Conservation (phyloP, 2,797 vertebrate genomes). For the Lacerta agilis region DNA sequence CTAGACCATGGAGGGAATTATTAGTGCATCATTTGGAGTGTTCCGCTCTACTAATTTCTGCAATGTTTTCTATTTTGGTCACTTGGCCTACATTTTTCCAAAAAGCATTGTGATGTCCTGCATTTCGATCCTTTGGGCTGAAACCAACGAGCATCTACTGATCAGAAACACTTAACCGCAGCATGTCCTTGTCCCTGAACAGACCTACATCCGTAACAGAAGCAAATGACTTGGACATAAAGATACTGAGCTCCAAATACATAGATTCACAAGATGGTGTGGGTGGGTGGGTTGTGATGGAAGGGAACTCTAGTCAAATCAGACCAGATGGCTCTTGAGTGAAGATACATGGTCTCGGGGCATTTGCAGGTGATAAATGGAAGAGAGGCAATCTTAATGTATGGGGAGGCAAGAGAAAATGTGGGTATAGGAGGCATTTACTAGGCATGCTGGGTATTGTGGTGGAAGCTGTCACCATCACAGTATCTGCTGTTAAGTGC, state of each 20-base stretch:
- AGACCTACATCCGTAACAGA: background rate
- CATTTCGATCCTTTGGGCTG: background rate
- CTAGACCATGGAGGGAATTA: conserved; percentile 34
- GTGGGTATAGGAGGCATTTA: too few relatives aligned
- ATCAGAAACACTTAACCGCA: background rate
- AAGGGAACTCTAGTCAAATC: background rate
- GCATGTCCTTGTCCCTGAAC: background rate
- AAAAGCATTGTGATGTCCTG: conserved; percentile 40
- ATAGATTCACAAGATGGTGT: too few relatives aligned
- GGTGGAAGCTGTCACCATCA: too few relatives aligned
- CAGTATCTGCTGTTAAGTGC: too few relatives aligned
- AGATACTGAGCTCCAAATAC: background rate
- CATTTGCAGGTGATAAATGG: too few relatives aligned
- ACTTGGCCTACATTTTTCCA: conserved; percentile 61
- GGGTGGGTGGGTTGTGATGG: background rate
- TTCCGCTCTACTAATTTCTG: conserved; percentile 69
- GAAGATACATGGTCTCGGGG: too few relatives aligned
- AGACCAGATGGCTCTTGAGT: too few relatives aligned
- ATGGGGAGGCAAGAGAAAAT: too few relatives aligned
- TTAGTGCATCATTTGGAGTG: conserved; percentile 51
- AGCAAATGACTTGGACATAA: background rate
- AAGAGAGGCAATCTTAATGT: too few relatives aligned
- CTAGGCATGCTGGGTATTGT: too few relatives aligned
- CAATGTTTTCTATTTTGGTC: conserved; percentile 65
- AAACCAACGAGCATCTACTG: background rate